Evolutionary conservation across 2,797 vertebrate species (phyloP).

Genomic region (Hirundo rustica): DNA sequence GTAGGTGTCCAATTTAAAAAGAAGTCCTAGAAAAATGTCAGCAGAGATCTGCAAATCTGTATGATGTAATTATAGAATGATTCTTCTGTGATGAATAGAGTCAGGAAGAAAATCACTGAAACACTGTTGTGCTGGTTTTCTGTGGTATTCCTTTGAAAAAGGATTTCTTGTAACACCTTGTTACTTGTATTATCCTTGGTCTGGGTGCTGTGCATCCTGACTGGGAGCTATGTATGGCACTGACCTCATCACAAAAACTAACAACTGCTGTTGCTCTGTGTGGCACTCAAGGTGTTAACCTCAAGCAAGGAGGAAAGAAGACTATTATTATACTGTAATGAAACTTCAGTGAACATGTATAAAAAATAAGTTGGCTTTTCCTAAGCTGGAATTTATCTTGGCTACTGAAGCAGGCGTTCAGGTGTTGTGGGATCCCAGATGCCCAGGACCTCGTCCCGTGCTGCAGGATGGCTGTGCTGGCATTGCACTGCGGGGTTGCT

Average conservation of each 20-base stretch:
- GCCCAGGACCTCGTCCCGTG: neutral
- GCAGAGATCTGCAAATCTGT: neutral
- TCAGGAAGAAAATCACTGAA: neutral
- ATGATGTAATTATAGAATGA: neutral
- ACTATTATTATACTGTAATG: neutral
- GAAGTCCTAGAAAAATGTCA: neutral
- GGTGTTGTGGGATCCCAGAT: neutral
- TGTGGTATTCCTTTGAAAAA: neutral
- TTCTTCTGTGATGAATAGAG: neutral
- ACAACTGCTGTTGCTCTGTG: neutral
- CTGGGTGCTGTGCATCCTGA: neutral
- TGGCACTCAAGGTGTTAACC: neutral
- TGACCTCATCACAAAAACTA: neutral
- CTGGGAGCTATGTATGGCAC: neutral
- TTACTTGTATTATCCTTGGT: neutral
- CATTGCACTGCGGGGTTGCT: neutral
- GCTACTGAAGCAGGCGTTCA: neutral
- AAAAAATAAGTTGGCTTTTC: neutral
- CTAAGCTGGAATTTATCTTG: neutral
- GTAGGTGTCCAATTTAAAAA: neutral
- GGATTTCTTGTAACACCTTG: neutral
- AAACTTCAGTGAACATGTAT: neutral
- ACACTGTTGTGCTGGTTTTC: neutral
- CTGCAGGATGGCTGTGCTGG: neutral
- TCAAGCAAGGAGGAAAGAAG: neutral